Conservation (phyloP, 2,888 invertebrate genomes). For the Cephalotes varians region DNA sequence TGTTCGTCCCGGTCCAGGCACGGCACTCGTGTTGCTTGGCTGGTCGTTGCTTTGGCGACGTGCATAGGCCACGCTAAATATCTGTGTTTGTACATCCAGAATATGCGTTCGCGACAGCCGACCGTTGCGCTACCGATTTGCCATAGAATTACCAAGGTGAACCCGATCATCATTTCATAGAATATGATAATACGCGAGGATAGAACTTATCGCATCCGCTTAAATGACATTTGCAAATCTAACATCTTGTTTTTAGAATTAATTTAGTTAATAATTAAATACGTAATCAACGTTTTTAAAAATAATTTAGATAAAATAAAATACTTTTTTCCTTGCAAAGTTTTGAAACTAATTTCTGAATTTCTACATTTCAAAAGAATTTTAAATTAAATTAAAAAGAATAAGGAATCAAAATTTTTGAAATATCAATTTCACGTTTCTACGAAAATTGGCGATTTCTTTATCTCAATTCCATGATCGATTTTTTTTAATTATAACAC, state of each 20-base stretch:
- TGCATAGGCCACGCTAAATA: constrained; percentile 65
- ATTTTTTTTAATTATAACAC: neutral
- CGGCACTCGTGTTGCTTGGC: constrained; percentile 57
- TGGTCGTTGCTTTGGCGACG: constrained; percentile 27
- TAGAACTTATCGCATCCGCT: neutral
- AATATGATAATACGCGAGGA: constrained; percentile 27
- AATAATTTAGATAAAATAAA: neutral
- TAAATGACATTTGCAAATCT: neutral
- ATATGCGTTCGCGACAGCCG: constrained; percentile 57
- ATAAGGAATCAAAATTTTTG: neutral
- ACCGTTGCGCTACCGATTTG: constrained; percentile 52
- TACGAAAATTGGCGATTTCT: neutral
- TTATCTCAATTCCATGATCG: neutral
- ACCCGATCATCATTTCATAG: neutral
- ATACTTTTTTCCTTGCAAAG: neutral
- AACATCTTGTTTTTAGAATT: too few species aligned
- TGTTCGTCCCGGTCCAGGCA: constrained; percentile 62
- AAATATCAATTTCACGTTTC: neutral
- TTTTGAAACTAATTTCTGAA: too few species aligned
- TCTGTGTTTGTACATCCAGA: constrained; percentile 78
- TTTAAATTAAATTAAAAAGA: neutral
- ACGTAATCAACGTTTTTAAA: neutral
- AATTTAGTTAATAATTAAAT: too few species aligned
- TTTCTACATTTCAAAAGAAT: neutral
- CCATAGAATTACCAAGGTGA: constrained; percentile 45